Base-by-base conservation (phyloP, 1,140 invertebrate species). In the Drosophila jambulina region DNA sequence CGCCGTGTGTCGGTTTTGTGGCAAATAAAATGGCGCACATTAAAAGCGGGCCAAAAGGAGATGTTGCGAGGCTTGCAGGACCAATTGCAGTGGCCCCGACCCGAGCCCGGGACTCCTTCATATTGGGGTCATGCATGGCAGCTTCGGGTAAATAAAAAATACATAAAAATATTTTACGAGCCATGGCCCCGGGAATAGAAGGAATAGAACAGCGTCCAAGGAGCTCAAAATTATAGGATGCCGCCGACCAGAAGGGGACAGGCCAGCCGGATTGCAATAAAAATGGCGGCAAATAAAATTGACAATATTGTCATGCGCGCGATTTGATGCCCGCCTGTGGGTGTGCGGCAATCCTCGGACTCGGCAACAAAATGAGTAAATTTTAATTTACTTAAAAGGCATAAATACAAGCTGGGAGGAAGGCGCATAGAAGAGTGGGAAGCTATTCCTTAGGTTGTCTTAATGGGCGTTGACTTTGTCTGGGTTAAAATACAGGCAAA, bases 141-240 rank as follows among this genome's bases (percentile, higher is more conserved):
- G 63, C 43, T 46, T 27, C 34, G 71, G 84, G 82, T 91, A 91
- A 91, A 91, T 91, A 91, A 91, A 91, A 91, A 91, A 88, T 77
- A 77, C 80, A 91, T 91, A 91, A 91, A 91, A 91, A 84, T 88
- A 84, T 91, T 91, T 91, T 87, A 91, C 80, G 88, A 91, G 87
- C 53, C 53, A 8, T 23, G 34, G 53, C 34, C 34, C 45, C 43
- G 63, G 65, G 80, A 75, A 48, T 57, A 76, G 67, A 75, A 68
- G 74, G 49, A 65, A 81, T 56, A 67, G 61, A 67, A 21, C 49
- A 19, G 21, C 49, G 71, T 48, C 75, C 77, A 71, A 86, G 82
- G 68, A 74, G 70, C 43, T 51, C 53, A 68, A 68, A 70, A 70
- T 53, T 49, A 71, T 59, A 42, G 65, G 53, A 58, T 58, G 34